Conservation (phyloP, 2,797 vertebrate genomes). For the Nannoperca obscura region DNA sequence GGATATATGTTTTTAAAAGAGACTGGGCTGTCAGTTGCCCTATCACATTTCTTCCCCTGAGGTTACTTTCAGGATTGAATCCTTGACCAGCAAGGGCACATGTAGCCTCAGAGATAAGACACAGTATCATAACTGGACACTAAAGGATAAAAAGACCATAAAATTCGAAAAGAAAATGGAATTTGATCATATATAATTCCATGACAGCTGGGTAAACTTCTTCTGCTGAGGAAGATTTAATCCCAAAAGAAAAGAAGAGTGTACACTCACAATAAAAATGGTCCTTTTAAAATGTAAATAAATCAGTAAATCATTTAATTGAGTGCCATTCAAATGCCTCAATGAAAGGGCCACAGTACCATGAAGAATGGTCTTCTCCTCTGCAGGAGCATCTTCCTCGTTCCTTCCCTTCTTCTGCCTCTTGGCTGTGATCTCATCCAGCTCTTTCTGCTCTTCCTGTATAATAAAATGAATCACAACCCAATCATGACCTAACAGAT, state of each 20-base stretch:
- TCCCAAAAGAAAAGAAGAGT: background rate
- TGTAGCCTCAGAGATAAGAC: background rate
- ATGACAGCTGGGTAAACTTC: background rate
- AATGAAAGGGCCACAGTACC: slow-evolving; percentile 79
- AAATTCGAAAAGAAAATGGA: too few species aligned
- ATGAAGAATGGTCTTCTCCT: slow-evolving; percentile 98
- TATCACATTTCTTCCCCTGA: background rate
- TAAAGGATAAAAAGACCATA: background rate
- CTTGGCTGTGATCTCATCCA: slow-evolving; percentile 98
- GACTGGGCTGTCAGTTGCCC: background rate
- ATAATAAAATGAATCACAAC: slow-evolving; percentile 40
- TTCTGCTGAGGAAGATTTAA: background rate
- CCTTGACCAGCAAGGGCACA: background rate
- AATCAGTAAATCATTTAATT: background rate
- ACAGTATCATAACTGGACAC: background rate
- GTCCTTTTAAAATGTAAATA: background rate
- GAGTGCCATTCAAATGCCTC: background rate
- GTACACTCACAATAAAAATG: background rate
- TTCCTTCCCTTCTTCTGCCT: slow-evolving; percentile 97
- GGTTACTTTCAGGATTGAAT: background rate
- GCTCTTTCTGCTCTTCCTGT: slow-evolving; percentile 96
- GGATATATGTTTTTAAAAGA: background rate
- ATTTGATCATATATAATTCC: background rate
- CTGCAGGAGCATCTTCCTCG: slow-evolving; percentile 95
- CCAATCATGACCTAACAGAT: slow-evolving; percentile 8